Conservation (phyloP, 1,140 invertebrate genomes). For the Hirudo medicinalis region DNA sequence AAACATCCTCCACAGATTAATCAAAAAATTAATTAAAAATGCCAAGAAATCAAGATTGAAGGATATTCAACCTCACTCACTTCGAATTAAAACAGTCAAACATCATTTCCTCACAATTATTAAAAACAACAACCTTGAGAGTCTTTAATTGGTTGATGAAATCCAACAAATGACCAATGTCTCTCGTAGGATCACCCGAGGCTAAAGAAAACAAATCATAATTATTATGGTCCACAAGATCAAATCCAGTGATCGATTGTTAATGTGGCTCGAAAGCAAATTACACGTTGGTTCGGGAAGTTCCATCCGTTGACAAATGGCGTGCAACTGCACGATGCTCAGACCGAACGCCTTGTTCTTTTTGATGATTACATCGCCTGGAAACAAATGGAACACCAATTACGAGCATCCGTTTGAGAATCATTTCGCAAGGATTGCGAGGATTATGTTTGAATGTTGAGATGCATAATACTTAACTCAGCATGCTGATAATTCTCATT, state of each 20-base stretch:
- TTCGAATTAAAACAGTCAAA: neutral
- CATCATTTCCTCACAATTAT: neutral
- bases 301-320: slow-evolving; percentile 71
- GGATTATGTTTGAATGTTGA: neutral
- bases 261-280: slow-evolving; percentile 22
- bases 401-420: too few relatives aligned
- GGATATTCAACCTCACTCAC: neutral
- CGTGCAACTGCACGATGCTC: slow-evolving; percentile 55
- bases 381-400: slow-evolving; percentile 13
- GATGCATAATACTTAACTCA: too few relatives aligned
- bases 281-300: slow-evolving; percentile 60
- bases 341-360: slow-evolving; percentile 30
- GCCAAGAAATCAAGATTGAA: neutral
- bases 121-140: slow-evolving; percentile 32
- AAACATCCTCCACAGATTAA: too few relatives aligned
- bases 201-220: slow-evolving; percentile 44
- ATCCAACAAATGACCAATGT: slow-evolving; percentile 78
- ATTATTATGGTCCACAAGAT: neutral
- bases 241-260: neutral
- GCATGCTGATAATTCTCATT: too few relatives aligned
- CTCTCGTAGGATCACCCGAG: slow-evolving; percentile 52
- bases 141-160: slow-evolving; percentile 62
- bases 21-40: too few relatives aligned
- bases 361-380: slow-evolving; percentile 35
- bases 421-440: too few relatives aligned